A percentile compares a stretch with the other conserved stretches of the same genome.
Conservation (phyloP, 2,888 invertebrate genomes). For the Philaethria dido region DNA sequence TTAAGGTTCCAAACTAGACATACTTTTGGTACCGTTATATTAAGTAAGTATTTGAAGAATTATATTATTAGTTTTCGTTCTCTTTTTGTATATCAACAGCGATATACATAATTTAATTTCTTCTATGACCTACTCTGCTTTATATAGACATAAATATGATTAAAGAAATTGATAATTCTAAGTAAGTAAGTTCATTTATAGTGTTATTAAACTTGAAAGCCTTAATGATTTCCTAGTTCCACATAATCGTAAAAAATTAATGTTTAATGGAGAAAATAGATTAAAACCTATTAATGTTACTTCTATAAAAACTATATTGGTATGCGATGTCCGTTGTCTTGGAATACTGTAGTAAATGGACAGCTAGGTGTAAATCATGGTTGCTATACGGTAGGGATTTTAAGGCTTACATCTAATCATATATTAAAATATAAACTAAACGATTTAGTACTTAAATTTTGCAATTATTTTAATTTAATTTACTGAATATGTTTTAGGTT, state of each 20-base stretch:
- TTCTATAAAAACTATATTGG: constrained; percentile 23
- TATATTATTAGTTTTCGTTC: background rate
- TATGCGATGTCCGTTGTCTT: constrained; percentile 31
- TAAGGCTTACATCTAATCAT: background rate
- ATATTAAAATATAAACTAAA: background rate
- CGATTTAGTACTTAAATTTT: too few relatives aligned
- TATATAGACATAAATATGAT: background rate
- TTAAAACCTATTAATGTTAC: background rate
- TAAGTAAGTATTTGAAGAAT: background rate
- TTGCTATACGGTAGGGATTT: background rate
- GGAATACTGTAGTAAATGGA: constrained; percentile 20
- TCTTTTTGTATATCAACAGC: background rate
- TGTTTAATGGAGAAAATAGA: background rate
- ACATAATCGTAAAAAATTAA: background rate
- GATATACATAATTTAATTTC: background rate
- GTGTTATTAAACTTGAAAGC: background rate
- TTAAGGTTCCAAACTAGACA: background rate
- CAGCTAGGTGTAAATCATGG: constrained; percentile 24
- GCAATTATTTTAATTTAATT: too few relatives aligned
- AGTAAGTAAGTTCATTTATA: background rate
- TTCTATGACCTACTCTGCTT: background rate
- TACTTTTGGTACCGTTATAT: background rate
- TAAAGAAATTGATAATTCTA: background rate
- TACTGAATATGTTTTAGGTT: too few relatives aligned
- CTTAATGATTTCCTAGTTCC: background rate